phyloP scores from a whole-genome alignment of 1,140 invertebrate species.

The Schlechtendalia chinensis region DNA sequence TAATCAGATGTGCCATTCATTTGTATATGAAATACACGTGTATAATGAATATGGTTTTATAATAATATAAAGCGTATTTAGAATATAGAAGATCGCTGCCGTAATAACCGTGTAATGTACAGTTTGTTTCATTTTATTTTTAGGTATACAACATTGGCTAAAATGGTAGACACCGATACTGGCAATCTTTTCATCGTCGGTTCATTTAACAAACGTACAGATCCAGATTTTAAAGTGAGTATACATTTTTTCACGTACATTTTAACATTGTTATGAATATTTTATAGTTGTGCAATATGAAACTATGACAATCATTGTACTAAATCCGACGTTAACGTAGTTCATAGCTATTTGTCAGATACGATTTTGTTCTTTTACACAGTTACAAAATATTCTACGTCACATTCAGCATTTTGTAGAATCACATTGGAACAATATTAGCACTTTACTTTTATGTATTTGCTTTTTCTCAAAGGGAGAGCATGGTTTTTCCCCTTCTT shows the following conservation, averaged over 20 bases:
- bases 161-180: slow-evolving; percentile 74
- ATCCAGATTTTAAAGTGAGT: slow-evolving; percentile 71
- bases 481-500: neutral
- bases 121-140: slow-evolving; percentile 52
- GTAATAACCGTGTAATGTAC: neutral
- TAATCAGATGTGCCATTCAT: too few species aligned
- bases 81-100: neutral
- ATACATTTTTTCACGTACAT: neutral
- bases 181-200: slow-evolving; percentile 77
- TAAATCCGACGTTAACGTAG: neutral
- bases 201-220: slow-evolving; percentile 72
- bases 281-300: neutral
- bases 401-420: neutral
- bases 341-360: neutral
- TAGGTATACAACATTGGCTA: slow-evolving; percentile 72
- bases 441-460: slow-evolving; percentile 8
- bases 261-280: neutral
- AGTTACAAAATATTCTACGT: neutral
- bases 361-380: neutral
- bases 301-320: neutral
- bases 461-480: neutral
- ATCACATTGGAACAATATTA: slow-evolving; percentile 3
- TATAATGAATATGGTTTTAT: too few species aligned
- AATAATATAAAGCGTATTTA: too few species aligned
- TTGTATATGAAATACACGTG: too few species aligned